Evolutionary conservation across 2,888 invertebrate species (phyloP).

Genomic region (Mactromeris polynyma): DNA sequence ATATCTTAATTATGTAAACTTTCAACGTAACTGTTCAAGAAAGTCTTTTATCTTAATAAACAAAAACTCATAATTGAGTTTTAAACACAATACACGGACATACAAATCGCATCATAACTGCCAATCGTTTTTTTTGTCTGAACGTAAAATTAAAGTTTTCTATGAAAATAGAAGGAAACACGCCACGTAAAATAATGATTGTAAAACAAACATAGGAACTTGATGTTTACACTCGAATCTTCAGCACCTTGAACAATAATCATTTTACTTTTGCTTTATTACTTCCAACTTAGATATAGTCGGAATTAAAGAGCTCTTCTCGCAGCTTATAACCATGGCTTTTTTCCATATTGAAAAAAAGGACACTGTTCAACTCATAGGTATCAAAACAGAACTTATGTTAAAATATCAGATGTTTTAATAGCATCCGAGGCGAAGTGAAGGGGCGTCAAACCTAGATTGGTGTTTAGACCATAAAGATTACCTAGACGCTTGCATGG

Average conservation of each 20-base stretch:
- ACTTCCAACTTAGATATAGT: background rate
- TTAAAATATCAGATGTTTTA: too few species aligned
- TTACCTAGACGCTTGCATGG: too few species aligned
- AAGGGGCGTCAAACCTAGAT: too few species aligned
- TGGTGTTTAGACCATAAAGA: too few species aligned
- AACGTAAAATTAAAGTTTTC: background rate
- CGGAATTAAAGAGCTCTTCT: background rate
- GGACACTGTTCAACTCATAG: background rate
- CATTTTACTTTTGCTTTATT: conserved; percentile 22
- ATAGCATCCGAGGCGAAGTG: too few species aligned
- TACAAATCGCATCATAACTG: background rate
- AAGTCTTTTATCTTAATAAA: conserved; percentile 13
- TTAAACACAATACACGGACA: background rate
- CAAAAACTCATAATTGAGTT: background rate
- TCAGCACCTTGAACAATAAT: conserved; percentile 10
- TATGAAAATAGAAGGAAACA: background rate
- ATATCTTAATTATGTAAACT: background rate
- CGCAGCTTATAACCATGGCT: background rate
- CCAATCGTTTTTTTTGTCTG: background rate
- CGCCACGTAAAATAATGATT: conserved; percentile 29
- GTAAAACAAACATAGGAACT: conserved; percentile 32
- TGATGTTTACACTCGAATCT: conserved; percentile 14
- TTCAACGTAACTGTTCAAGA: background rate
- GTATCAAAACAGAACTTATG: too few species aligned
- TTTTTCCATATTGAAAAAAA: background rate